Percentiles rank a stretch among this genome's conserved stretches.
phyloP scores from a whole-genome alignment of 2,888 invertebrate species.

The Rhagonycha lutea region DNA sequence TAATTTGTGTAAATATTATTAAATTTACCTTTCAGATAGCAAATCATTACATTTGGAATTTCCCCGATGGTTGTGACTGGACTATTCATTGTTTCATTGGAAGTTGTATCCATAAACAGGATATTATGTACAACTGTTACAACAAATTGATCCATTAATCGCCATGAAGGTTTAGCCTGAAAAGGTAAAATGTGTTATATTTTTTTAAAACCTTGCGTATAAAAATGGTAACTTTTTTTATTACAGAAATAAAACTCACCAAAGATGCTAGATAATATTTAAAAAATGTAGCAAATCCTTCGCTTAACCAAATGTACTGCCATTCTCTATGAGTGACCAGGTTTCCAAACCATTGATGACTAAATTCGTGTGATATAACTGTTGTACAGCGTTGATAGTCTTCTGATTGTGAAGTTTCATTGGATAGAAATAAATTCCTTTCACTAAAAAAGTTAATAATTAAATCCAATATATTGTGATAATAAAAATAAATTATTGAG shows the following conservation, averaged over 20 bases:
- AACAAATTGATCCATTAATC: constrained; percentile 21
- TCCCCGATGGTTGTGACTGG: constrained; percentile 60
- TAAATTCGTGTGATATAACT: constrained; percentile 72
- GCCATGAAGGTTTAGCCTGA: constrained; percentile 16
- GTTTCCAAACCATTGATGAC: constrained; percentile 79
- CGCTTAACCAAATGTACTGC: constrained; percentile 21
- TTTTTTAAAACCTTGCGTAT: neutral
- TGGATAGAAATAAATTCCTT: constrained; percentile 9
- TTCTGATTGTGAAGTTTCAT: constrained; percentile 17
- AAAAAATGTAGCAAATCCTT: constrained; percentile 22
- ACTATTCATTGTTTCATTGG: constrained; percentile 59
- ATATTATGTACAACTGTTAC: constrained; percentile 56
- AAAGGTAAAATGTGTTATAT: neutral
- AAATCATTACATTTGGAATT: constrained; percentile 49
- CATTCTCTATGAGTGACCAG: constrained; percentile 14
- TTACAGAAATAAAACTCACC: neutral
- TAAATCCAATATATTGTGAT: too few species aligned
- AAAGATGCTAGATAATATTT: constrained; percentile 19
- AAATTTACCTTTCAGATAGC: constrained; percentile 16
- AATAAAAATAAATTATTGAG: too few species aligned
- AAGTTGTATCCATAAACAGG: constrained; percentile 57
- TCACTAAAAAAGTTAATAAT: constrained; percentile 12
- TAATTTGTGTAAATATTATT: too few species aligned
- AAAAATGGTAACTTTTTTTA: neutral
- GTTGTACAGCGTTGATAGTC: constrained; percentile 42